A percentile compares a stretch with the other conserved stretches of the same genome.
Conservation (phyloP, 2,797 vertebrate genomes). For the Eleutherodactylus coqui region DNA sequence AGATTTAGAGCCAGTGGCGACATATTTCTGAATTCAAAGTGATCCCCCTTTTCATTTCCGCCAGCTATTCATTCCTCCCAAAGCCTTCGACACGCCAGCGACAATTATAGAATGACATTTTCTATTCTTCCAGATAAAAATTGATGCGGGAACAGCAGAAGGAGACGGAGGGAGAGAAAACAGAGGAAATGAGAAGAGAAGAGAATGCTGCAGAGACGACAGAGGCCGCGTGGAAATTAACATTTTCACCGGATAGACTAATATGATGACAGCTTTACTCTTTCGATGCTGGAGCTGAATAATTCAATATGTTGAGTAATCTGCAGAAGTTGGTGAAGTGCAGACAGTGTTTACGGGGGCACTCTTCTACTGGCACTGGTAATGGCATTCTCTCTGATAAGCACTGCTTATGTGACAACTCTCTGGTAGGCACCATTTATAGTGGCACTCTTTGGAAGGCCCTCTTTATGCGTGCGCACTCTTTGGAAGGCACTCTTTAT, state of each 20-base stretch:
- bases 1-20: conserved; percentile 26
- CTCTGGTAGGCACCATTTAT: neutral
- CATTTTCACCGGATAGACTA: conserved; percentile 13
- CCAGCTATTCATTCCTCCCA: conserved; percentile 40
- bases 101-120: conserved; percentile 51
- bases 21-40: conserved; percentile 32
- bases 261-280: conserved; percentile 35
- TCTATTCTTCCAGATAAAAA: conserved; percentile 53
- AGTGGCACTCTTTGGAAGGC: neutral
- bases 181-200: conserved; percentile 34
- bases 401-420: neutral
- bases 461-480: neutral
- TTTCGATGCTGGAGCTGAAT: conserved; percentile 5
- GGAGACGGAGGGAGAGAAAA: conserved; percentile 31
- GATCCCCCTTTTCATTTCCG: conserved; percentile 57
- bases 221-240: conserved; percentile 39
- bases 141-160: conserved; percentile 39
- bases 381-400: no score
- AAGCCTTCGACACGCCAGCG: conserved; percentile 17
- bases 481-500: neutral
- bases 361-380: neutral
- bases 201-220: neutral
- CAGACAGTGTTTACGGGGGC: neutral
- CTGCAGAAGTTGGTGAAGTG: neutral
- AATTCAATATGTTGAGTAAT: neutral